These are phyloP conservation scores for Notarius lentiginosus DNA, from an alignment of 2,113 vertebrate genomes.

Conservation along the genomic window DNA sequence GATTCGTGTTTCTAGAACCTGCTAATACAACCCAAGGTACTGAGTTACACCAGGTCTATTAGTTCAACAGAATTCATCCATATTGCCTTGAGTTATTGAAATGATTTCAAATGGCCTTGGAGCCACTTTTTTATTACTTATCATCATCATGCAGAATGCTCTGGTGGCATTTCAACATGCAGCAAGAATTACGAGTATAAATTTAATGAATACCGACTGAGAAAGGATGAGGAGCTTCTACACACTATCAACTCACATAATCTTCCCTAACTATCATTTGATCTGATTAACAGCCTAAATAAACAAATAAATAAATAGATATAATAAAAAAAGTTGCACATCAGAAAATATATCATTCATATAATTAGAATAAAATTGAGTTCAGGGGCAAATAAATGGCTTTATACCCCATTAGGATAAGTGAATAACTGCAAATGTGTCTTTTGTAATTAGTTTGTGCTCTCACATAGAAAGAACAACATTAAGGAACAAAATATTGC, in stretches of 20 bases:
- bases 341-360: not conserved
- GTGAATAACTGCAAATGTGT: conserved; percentile 1
- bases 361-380: conserved; percentile 21
- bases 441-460: conserved; percentile 1
- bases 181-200: conserved; percentile 11
- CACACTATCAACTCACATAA: not conserved
- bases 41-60: not conserved
- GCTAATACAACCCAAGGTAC: not conserved
- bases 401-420: conserved; percentile 2
- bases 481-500: conserved; percentile 2
- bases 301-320: not conserved
- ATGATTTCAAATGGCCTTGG: conserved; percentile 5
- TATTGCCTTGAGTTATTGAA: not conserved
- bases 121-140: not conserved
- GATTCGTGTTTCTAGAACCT: not conserved
- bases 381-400: not conserved
- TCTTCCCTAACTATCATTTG: not conserved
- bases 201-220: conserved; percentile 12
- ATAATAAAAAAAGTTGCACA: not conserved
- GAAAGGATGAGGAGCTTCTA: not conserved
- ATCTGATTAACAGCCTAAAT: not conserved
- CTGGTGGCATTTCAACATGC: conserved; percentile 13
- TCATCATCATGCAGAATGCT: conserved; percentile 1
- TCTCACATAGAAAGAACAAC: not conserved
- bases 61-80: not conserved